Evolutionary conservation across 1,140 invertebrate species (phyloP), one percentile per base, ranked within the genome.

Genomic region (Linepithema humile): DNA sequence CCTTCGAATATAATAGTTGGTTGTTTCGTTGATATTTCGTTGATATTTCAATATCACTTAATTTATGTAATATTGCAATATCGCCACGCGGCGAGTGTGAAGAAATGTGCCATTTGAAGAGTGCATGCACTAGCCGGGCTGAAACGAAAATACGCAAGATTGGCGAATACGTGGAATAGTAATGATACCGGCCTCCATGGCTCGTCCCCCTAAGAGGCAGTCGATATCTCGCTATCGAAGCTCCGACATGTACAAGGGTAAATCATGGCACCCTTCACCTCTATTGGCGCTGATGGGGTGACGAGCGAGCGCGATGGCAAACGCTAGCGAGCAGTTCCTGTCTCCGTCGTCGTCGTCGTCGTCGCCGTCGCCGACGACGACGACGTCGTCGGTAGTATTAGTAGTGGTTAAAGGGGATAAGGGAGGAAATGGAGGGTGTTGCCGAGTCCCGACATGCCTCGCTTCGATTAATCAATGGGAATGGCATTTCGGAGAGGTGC

Each of bases 391-490:
- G 75, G 60, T 85, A 72, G 86, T 88, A 88, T 88, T 85, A 85
- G 88, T 88, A 85, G 83, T 84, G 90, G 90, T 86, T 91, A 87
- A 85, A 60, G 72, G 73, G 86, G 90, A 91, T 89, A 91, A 91
- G 89, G 88, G 86, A 92, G 92, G 90, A 93, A 93, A 93, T 93
- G 80, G 91, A 92, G 91, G 92, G 90, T 92, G 91, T 91, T 91
- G 90, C 89, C 88, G 83, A 93, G 91, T 92, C 90, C 75, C 90
- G 89, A 93, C 92, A 92, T 93, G 92, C 90, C 88, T 91, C 77
- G 89, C 88, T 90, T 91, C 93, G 91, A 93, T 93, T 93, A 93
- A 93, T 93, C 91, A 93, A 91, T 93, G 90, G 88, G 86, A 89
- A 93, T 92, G 91, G 86, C 89, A 89, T 91, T 92, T 92, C 86